A percentile compares a stretch with the other conserved stretches of the same genome.
phyloP scores from a whole-genome alignment of 2,888 invertebrate species.

The Athetis lepigone region DNA sequence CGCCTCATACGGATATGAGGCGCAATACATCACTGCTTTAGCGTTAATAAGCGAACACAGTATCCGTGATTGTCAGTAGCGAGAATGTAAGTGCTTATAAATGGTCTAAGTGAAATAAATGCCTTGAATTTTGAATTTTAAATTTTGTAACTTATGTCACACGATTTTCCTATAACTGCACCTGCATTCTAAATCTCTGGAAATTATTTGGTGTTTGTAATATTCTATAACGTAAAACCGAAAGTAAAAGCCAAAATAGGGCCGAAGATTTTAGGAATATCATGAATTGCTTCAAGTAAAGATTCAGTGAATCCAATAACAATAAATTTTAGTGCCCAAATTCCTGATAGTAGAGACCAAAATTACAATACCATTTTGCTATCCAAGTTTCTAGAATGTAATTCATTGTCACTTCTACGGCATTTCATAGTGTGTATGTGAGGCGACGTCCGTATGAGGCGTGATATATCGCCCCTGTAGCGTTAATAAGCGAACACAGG shows the following conservation, averaged over 20 bases:
- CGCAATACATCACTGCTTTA: conserved; percentile 88
- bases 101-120: too few species aligned
- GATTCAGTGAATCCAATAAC: too few species aligned
- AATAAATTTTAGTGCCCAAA: too few species aligned
- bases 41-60: conserved; percentile 88
- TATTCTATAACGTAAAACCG: too few species aligned
- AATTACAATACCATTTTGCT: not conserved
- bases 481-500: conserved; percentile 89
- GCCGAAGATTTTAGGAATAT: not conserved
- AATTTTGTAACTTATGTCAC: conserved; percentile 60
- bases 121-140: too few species aligned
- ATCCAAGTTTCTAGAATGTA: not conserved
- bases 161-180: conserved; percentile 56
- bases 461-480: conserved; percentile 89
- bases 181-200: too few species aligned
- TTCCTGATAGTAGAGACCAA: too few species aligned
- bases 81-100: too few species aligned
- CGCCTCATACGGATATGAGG: conserved; percentile 85
- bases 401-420: conserved; percentile 61
- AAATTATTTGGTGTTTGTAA: too few species aligned
- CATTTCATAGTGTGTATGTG: conserved; percentile 62
- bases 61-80: conserved; percentile 88
- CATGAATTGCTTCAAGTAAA: too few species aligned
- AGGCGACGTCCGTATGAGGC: conserved; percentile 81
- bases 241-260: not conserved